A percentile compares a stretch with the other conserved stretches of the same genome.
Evolutionary conservation across 2,797 vertebrate species (phyloP).

Genomic region (Mormyrus hasselquistii): DNA sequence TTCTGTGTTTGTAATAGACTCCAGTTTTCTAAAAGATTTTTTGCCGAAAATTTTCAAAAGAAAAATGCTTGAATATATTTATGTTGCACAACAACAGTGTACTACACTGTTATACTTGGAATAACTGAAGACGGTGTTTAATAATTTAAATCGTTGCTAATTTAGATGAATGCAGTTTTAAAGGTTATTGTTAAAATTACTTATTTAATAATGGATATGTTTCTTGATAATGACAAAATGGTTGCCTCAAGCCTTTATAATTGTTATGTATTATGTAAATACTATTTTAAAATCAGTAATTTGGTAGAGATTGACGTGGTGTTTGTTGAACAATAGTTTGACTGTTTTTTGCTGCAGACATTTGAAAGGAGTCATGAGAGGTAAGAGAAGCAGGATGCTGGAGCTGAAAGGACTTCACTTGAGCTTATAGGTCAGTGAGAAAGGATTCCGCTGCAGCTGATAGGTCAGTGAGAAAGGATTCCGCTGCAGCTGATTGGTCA

Average conservation of each 20-base stretch:
- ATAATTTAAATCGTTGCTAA: not conserved
- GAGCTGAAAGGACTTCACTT: not conserved
- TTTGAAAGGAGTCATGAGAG: not conserved
- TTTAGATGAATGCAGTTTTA: not conserved
- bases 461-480: not conserved
- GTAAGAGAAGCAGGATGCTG: not conserved
- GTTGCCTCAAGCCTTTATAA: not conserved
- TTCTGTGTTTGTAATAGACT: not conserved
- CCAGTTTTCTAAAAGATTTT: not conserved
- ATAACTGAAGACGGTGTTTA: not conserved
- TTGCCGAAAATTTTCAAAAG: not conserved
- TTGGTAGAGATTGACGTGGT: not conserved
- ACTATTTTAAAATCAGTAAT: not conserved
- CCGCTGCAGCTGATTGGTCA: not conserved
- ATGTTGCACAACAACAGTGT: not conserved
- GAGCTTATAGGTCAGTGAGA: not conserved
- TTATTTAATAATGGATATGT: not conserved
- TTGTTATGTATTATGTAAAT: not conserved
- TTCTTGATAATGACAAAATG: not conserved
- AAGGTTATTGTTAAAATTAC: slow-evolving; percentile 1
- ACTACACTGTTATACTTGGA: not conserved
- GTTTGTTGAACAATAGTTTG: not conserved
- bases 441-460: not conserved
- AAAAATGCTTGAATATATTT: not conserved
- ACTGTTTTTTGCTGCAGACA: not conserved